phyloP scores from a whole-genome alignment of 2,113 vertebrate species.

The Phodopus roborovskii region DNA sequence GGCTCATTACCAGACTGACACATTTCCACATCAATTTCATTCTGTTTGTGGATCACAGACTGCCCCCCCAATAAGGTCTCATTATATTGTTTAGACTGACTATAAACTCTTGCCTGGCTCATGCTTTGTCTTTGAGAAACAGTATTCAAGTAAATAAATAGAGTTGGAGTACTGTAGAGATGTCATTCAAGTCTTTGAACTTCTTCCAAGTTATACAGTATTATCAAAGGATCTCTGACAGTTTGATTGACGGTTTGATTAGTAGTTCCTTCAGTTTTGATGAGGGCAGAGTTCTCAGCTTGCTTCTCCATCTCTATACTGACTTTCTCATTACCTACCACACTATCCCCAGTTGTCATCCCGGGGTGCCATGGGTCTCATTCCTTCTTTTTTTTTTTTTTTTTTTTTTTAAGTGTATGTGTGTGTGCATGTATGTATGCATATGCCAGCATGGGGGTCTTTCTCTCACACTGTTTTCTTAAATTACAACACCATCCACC shows the following conservation, averaged over 20 bases:
- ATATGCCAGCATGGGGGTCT: background rate
- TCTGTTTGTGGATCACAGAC: background rate
- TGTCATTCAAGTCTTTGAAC: conserved; percentile 50
- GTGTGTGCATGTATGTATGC: too few relatives aligned
- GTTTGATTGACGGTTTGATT: conserved; percentile 50
- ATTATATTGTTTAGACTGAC: background rate
- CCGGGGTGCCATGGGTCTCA: background rate
- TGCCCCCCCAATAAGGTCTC: background rate
- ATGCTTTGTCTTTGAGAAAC: conserved; percentile 25
- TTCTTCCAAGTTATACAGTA: conserved; percentile 45
- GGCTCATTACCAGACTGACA: background rate
- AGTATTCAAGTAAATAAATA: background rate
- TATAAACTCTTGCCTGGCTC: background rate
- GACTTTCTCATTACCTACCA: background rate
- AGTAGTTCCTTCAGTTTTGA: background rate
- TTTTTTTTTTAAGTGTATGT: too few relatives aligned
- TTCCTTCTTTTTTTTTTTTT: too few relatives aligned
- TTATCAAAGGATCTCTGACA: background rate
- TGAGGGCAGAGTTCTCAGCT: conserved; percentile 16
- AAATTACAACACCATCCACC: too few relatives aligned
- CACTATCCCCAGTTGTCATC: background rate
- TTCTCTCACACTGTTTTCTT: too few relatives aligned
- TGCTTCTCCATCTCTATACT: background rate
- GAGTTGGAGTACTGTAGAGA: background rate
- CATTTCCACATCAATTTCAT: background rate